Evolutionary conservation across 2,888 invertebrate species (phyloP).

Genomic region (Cephus pulcher): DNA sequence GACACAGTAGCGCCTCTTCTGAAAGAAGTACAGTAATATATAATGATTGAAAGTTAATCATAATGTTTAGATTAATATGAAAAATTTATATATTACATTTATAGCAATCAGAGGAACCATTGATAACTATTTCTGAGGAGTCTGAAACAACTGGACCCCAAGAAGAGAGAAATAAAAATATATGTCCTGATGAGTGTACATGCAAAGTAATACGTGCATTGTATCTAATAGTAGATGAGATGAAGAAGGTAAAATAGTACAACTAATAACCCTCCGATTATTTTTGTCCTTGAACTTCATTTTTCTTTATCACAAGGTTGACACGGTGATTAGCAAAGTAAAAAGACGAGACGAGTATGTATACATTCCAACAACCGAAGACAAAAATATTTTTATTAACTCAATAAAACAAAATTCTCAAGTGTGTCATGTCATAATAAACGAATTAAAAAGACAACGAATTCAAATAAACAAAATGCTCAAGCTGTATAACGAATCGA

Average conservation of each 20-base stretch:
- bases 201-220: slow-evolving; percentile 29
- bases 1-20: too few relatives aligned
- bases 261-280: neutral
- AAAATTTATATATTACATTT: too few relatives aligned
- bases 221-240: slow-evolving; percentile 21
- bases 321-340: slow-evolving; percentile 8
- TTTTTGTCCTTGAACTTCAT: neutral
- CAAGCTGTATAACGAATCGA: slow-evolving; percentile 18
- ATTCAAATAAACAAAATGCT: slow-evolving; percentile 28
- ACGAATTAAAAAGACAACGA: slow-evolving; percentile 29
- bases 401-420: slow-evolving; percentile 16
- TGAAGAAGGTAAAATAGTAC: slow-evolving; percentile 23
- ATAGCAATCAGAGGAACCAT: too few relatives aligned
- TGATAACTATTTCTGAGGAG: slow-evolving; percentile 5
- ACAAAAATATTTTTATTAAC: slow-evolving; percentile 20
- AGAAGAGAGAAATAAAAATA: too few relatives aligned
- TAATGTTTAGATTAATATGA: too few relatives aligned
- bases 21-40: too few relatives aligned
- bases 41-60: too few relatives aligned
- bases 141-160: slow-evolving; percentile 16
- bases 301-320: slow-evolving; percentile 13
- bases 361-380: slow-evolving; percentile 17
- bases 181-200: slow-evolving; percentile 13
- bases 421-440: slow-evolving; percentile 23
- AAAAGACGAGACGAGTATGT: neutral